Conservation (phyloP, 2,797 vertebrate genomes). For the Chelidonichthys spinosus region DNA sequence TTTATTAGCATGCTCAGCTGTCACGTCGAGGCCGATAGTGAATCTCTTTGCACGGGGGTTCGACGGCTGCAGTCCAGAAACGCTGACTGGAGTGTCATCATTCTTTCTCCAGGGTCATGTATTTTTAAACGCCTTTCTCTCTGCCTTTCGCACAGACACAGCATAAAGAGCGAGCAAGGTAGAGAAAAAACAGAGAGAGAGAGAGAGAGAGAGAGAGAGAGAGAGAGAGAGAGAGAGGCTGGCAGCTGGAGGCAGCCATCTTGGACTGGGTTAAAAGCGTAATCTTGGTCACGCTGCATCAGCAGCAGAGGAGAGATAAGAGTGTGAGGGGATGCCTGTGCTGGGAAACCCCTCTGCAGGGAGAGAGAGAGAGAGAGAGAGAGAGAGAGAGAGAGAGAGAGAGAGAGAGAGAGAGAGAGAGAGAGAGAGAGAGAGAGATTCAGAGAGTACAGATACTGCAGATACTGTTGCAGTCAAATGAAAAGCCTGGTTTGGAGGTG, state of each 20-base stretch:
- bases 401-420: constrained; percentile 46
- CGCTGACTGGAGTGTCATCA: constrained; percentile 49
- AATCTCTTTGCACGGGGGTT: constrained; percentile 33
- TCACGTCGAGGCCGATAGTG: constrained; percentile 33
- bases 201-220: not conserved
- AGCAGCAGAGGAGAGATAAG: constrained; percentile 71
- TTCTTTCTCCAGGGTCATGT: constrained; percentile 63
- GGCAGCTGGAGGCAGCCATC: constrained; percentile 68
- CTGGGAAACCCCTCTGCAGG: constrained; percentile 71
- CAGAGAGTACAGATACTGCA: constrained; percentile 51
- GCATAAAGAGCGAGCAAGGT: constrained; percentile 10
- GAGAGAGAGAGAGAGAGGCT: constrained; percentile 17
- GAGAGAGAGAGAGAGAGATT: constrained; percentile 42
- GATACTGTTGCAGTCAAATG: constrained; percentile 62
- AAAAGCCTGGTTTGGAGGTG: constrained; percentile 34
- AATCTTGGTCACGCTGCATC: constrained; percentile 74
- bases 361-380: constrained; percentile 29
- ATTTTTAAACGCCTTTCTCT: constrained; percentile 60
- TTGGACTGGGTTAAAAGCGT: constrained; percentile 73
- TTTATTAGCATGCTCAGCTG: constrained; percentile 51
- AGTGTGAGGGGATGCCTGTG: constrained; percentile 69
- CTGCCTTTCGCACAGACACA: constrained; percentile 33
- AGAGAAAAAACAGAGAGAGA: not conserved
- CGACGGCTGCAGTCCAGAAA: constrained; percentile 33
- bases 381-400: constrained; percentile 26